Evolutionary conservation across 2,113 vertebrate species (phyloP).

Genomic region (Cervus canadensis): DNA sequence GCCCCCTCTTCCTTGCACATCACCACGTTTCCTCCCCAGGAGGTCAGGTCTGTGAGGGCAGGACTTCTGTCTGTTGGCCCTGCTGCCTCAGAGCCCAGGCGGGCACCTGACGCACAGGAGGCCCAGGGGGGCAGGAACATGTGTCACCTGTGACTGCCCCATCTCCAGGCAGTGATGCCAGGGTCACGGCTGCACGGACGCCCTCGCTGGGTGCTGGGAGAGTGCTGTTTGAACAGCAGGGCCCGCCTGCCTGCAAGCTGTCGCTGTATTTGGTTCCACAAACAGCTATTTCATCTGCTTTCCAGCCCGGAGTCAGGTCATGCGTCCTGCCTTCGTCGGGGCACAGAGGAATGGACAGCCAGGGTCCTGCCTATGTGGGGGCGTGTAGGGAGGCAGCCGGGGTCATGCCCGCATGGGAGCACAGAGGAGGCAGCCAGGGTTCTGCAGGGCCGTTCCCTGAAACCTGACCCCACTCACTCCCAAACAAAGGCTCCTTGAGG

Average conservation of each 20-base stretch:
- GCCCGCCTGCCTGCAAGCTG: constrained; percentile 50
- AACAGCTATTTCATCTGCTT: background rate
- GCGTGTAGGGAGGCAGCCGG: background rate
- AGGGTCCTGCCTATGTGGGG: background rate
- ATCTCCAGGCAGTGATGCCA: background rate
- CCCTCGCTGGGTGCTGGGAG: background rate
- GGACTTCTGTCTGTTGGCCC: background rate
- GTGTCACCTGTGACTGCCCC: background rate
- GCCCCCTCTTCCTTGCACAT: background rate
- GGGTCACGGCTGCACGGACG: background rate
- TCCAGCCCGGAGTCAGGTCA: no score
- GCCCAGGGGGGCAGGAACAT: background rate
- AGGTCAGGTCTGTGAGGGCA: background rate
- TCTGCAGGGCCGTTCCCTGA: no score
- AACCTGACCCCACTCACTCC: background rate
- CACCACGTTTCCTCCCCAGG: background rate
- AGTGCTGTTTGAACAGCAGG: background rate
- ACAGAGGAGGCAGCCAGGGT: background rate
- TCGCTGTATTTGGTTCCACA: constrained; percentile 24
- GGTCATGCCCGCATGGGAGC: background rate
- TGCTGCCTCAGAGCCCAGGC: background rate
- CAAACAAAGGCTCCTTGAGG: background rate
- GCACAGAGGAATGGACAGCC: background rate
- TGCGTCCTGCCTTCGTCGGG: accelerated
- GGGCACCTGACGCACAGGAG: background rate